phyloP scores from a whole-genome alignment of 2,888 invertebrate genomes.

The Dascillus cervinus region DNA sequence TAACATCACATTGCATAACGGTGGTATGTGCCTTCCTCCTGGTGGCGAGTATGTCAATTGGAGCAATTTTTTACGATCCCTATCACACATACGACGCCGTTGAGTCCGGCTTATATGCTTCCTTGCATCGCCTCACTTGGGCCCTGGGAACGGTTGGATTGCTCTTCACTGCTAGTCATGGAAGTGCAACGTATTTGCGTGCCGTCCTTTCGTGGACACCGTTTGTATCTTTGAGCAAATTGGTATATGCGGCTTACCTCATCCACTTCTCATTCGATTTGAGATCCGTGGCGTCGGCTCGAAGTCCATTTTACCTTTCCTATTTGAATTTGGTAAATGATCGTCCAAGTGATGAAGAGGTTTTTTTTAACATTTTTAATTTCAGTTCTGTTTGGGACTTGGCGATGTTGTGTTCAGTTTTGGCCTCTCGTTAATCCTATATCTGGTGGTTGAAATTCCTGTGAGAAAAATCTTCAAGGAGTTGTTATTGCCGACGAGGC shows the following conservation, averaged over 20 bases:
- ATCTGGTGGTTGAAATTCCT: slow-evolving; percentile 50
- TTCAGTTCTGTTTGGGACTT: slow-evolving; percentile 41
- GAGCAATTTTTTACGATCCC: slow-evolving; percentile 46
- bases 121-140: slow-evolving; percentile 51
- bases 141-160: slow-evolving; percentile 45
- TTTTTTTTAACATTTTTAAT: slow-evolving; percentile 19
- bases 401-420: slow-evolving; percentile 47
- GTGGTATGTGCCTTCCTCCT: slow-evolving; percentile 42
- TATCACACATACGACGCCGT: slow-evolving; percentile 43
- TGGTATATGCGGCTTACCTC: slow-evolving; percentile 53
- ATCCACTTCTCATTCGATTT: too few species aligned
- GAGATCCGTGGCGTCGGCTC: slow-evolving; percentile 44
- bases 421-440: slow-evolving; percentile 43
- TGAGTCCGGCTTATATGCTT: slow-evolving; percentile 50
- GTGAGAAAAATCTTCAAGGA: slow-evolving; percentile 43
- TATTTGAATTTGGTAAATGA: slow-evolving; percentile 37
- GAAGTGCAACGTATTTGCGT: slow-evolving; percentile 34
- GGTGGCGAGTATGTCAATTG: slow-evolving; percentile 43
- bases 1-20: slow-evolving; percentile 43
- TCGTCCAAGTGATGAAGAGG: not conserved
- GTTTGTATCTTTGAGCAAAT: slow-evolving; percentile 51
- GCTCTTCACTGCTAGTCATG: slow-evolving; percentile 47
- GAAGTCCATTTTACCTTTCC: slow-evolving; percentile 41
- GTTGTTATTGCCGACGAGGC: slow-evolving; percentile 22
- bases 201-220: slow-evolving; percentile 50